A percentile compares a stretch with the other conserved stretches of the same genome.
Evolutionary conservation across 2,888 invertebrate genomes (phyloP).

Genomic region (Drosophila anceps): DNA sequence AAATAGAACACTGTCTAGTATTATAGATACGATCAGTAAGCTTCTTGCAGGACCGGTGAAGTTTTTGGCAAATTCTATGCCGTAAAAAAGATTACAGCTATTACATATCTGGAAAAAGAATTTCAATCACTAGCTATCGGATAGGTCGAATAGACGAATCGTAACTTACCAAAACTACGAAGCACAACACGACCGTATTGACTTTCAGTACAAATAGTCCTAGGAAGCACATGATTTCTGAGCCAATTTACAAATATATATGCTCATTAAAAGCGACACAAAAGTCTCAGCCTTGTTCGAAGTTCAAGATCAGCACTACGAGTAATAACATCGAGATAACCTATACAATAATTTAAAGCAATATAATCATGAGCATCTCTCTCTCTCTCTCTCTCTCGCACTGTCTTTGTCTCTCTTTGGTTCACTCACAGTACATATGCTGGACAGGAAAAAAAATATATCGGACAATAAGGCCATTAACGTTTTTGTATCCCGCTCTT

Average conservation of each 20-base stretch:
- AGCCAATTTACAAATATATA: background rate
- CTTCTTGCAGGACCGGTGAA: background rate
- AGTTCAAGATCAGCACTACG: background rate
- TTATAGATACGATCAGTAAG: conserved; percentile 11
- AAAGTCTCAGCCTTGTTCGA: background rate
- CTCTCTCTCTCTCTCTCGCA: background rate
- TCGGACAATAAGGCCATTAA: background rate
- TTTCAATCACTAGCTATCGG: background rate
- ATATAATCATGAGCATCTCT: too few species aligned
- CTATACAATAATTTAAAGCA: background rate
- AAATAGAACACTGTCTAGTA: conserved; percentile 9
- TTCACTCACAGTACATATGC: background rate
- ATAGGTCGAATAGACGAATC: background rate
- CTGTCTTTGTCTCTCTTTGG: too few species aligned
- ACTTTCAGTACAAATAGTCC: conserved; percentile 1
- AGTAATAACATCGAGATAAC: background rate
- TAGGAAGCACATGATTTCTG: conserved; percentile 37
- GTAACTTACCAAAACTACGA: conserved; percentile 19
- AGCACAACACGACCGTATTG: background rate
- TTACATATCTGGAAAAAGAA: conserved; percentile 12
- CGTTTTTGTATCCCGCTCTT: background rate
- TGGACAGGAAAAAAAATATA: background rate
- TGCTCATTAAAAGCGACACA: background rate
- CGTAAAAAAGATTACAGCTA: conserved; percentile 13
- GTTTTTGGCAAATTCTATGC: background rate